A percentile compares a stretch with the other conserved stretches of the same genome.
These are phyloP conservation scores for Phylloscopus collybita DNA, from an alignment of 2,797 vertebrate genomes.

Conservation along the genomic window DNA sequence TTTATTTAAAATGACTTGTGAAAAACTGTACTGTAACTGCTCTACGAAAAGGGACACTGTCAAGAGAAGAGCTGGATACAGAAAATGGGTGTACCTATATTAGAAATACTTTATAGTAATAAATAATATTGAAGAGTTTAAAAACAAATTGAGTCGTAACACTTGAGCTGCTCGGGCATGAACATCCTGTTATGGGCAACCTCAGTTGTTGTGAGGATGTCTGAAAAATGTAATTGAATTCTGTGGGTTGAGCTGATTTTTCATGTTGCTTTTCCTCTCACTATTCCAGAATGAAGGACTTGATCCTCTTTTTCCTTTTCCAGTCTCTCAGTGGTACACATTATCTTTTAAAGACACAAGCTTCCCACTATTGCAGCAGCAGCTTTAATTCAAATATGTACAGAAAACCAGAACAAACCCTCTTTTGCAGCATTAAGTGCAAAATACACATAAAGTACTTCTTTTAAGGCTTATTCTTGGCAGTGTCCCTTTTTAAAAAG, in stretches of 20 bases:
- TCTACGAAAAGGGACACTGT: constrained; percentile 54
- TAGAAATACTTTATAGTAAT: constrained; percentile 9
- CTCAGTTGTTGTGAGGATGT: not conserved
- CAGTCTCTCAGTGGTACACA: not conserved
- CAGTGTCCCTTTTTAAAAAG: constrained; percentile 53
- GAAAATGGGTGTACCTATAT: not conserved
- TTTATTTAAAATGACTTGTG: constrained; percentile 68
- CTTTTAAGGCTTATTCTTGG: constrained; percentile 28
- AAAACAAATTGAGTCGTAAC: not conserved
- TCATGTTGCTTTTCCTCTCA: not conserved
- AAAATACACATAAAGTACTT: not conserved
- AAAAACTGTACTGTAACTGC: constrained; percentile 59
- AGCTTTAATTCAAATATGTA: not conserved
- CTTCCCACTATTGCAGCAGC: constrained; percentile 1
- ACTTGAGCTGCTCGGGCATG: not conserved
- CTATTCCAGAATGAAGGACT: constrained; percentile 14
- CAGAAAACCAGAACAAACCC: not conserved
- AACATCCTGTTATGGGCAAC: not conserved
- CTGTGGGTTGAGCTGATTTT: constrained; percentile 19
- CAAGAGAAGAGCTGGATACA: constrained; percentile 38
- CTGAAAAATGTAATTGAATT: constrained; percentile 2
- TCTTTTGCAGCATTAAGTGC: not conserved
- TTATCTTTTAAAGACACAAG: not conserved
- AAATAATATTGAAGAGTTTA: constrained; percentile 3
- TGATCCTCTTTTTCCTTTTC: not conserved